Evolutionary conservation across 1,140 invertebrate species (phyloP).

Genomic region (Apis mellifera): DNA sequence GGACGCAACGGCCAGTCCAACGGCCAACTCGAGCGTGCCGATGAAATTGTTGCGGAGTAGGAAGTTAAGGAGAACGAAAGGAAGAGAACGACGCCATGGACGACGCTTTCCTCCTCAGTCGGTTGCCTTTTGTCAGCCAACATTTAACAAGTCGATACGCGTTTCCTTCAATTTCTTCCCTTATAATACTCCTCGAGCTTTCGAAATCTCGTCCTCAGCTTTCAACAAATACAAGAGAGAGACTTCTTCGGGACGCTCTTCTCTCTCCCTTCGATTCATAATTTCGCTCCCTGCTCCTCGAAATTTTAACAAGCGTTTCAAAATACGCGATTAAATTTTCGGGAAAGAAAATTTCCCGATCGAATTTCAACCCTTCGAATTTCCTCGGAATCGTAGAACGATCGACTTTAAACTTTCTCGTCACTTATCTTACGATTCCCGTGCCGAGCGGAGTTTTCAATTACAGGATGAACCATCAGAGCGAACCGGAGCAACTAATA

Average conservation of each 20-base stretch:
- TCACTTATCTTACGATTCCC: constrained; percentile 9
- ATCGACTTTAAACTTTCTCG: constrained; percentile 33
- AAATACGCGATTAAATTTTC: not conserved
- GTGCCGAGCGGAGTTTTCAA: constrained; percentile 40
- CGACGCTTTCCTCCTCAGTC: constrained; percentile 61
- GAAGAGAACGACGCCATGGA: constrained; percentile 55
- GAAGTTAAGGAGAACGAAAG: constrained; percentile 65
- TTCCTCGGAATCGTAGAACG: constrained; percentile 8
- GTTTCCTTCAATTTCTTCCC: constrained; percentile 34
- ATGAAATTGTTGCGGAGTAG: constrained; percentile 70
- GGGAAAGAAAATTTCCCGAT: not conserved
- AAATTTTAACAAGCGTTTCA: not conserved
- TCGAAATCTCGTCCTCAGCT: constrained; percentile 4
- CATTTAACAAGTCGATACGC: constrained; percentile 27
- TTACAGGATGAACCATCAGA: constrained; percentile 34
- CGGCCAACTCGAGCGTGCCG: constrained; percentile 68
- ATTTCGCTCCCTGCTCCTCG: not conserved
- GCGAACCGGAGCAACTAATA: constrained; percentile 48
- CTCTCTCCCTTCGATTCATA: constrained; percentile 1
- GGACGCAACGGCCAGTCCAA: constrained; percentile 56
- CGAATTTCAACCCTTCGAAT: too few species aligned
- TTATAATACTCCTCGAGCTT: constrained; percentile 22
- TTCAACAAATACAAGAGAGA: not conserved
- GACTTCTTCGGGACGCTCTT: not conserved
- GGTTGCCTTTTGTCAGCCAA: constrained; percentile 52